phyloP scores from a whole-genome alignment of 2,888 invertebrate genomes.

The Tubulanus polymorphus region DNA sequence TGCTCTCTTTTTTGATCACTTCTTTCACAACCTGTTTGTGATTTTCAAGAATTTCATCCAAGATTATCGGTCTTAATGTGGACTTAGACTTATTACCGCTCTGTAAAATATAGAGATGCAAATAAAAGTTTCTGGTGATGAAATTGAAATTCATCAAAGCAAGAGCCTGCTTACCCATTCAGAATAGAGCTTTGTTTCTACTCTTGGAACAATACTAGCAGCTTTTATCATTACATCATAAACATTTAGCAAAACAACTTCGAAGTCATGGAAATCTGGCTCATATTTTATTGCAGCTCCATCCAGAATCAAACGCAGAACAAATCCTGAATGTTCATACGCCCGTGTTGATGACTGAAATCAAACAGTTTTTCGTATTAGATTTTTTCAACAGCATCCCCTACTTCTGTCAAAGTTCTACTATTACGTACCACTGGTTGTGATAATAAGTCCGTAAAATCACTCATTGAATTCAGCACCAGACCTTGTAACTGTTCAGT shows the following conservation, averaged over 20 bases:
- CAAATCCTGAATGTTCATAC: constrained; percentile 53
- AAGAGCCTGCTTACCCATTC: constrained; percentile 58
- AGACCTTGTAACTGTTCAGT: constrained; percentile 79
- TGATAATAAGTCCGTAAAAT: constrained; percentile 72
- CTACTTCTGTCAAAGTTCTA: background rate
- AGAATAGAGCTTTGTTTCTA: constrained; percentile 74
- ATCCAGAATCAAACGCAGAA: constrained; percentile 52
- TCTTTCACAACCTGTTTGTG: constrained; percentile 64
- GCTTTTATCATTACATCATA: constrained; percentile 73
- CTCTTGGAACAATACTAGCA: constrained; percentile 68
- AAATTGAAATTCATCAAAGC: constrained; percentile 8
- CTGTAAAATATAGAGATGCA: constrained; percentile 20
- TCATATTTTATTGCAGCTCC: constrained; percentile 52
- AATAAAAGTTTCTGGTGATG: background rate
- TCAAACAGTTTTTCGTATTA: background rate
- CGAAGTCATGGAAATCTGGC: constrained; percentile 63
- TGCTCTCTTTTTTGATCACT: constrained; percentile 44
- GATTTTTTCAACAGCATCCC: background rate
- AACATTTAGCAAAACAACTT: constrained; percentile 65
- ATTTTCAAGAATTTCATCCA: constrained; percentile 64
- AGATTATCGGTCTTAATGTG: constrained; percentile 68
- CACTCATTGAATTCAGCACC: constrained; percentile 73
- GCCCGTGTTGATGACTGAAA: constrained; percentile 46
- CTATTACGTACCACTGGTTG: constrained; percentile 66
- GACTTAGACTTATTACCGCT: constrained; percentile 42